phyloP scores from a whole-genome alignment of 2,113 vertebrate genomes.

The Cyanistes caeruleus region DNA sequence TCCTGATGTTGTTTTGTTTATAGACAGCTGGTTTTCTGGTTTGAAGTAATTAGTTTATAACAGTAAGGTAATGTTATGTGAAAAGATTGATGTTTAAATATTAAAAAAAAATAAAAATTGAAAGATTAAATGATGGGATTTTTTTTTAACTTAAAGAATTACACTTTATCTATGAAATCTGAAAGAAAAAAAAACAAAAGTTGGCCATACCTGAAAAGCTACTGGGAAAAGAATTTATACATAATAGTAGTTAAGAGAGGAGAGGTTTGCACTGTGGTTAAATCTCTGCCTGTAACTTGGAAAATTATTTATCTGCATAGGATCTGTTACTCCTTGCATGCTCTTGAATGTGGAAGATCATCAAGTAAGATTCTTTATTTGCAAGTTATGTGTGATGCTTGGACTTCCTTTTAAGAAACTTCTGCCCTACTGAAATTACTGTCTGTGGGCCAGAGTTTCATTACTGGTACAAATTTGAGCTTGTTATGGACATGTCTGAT shows the following conservation, averaged over 20 bases:
- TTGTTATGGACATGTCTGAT: background rate
- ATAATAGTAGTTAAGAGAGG: background rate
- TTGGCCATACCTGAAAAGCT: background rate
- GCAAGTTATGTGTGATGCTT: background rate
- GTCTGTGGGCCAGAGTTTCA: background rate
- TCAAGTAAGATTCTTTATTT: background rate
- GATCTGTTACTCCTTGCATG: background rate
- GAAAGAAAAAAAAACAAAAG: background rate
- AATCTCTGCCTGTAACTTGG: background rate
- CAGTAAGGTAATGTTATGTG: background rate
- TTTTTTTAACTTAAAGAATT: background rate
- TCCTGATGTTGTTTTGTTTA: background rate
- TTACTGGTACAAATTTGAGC: background rate
- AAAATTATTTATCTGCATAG: background rate
- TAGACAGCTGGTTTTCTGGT: background rate
- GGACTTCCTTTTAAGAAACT: background rate
- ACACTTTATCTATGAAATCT: rapidly evolving
- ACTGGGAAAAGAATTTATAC: background rate
- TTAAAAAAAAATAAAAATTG: background rate
- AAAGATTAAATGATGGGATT: background rate
- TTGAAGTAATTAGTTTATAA: background rate
- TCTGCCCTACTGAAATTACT: background rate
- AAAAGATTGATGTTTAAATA: background rate
- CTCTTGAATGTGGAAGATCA: background rate
- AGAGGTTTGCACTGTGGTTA: background rate